phyloP scores from a whole-genome alignment of 2,113 vertebrate species.

The Aramus guarauna region DNA sequence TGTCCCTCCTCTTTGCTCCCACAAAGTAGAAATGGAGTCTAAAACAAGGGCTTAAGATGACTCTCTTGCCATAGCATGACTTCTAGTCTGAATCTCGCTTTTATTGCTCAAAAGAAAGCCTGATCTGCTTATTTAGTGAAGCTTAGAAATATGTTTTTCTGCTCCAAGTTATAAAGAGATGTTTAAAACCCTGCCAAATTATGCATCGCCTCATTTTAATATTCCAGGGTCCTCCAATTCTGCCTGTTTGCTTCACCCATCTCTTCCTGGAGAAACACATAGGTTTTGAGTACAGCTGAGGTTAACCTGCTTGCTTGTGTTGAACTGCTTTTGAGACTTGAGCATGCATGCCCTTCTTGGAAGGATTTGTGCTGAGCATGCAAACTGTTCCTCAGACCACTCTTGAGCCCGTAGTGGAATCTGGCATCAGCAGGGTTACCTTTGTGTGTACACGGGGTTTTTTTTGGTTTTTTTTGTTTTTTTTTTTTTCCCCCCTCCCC shows the following conservation, averaged over 20 bases:
- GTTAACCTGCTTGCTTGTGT: neutral
- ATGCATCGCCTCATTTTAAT: neutral
- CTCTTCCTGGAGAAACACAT: neutral
- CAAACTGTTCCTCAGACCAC: neutral
- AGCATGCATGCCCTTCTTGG: neutral
- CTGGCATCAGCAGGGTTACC: neutral
- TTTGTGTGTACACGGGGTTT: neutral
- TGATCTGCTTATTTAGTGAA: neutral
- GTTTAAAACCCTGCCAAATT: neutral
- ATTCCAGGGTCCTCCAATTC: neutral
- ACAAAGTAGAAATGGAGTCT: neutral
- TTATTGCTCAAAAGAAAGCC: neutral
- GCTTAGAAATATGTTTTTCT: neutral
- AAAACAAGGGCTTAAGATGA: neutral
- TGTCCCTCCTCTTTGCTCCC: neutral
- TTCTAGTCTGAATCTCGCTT: neutral
- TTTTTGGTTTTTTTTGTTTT: neutral
- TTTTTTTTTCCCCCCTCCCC: too few relatives aligned
- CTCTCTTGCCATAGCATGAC: neutral
- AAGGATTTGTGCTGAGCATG: neutral
- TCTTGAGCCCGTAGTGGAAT: neutral
- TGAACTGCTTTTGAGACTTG: neutral
- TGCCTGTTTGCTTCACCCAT: neutral
- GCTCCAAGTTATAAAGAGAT: neutral
- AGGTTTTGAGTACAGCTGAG: neutral